A percentile compares a stretch with the other conserved stretches of the same genome.
Evolutionary conservation across 1,140 invertebrate genomes (phyloP).

Genomic region (Cepaea nemoralis): DNA sequence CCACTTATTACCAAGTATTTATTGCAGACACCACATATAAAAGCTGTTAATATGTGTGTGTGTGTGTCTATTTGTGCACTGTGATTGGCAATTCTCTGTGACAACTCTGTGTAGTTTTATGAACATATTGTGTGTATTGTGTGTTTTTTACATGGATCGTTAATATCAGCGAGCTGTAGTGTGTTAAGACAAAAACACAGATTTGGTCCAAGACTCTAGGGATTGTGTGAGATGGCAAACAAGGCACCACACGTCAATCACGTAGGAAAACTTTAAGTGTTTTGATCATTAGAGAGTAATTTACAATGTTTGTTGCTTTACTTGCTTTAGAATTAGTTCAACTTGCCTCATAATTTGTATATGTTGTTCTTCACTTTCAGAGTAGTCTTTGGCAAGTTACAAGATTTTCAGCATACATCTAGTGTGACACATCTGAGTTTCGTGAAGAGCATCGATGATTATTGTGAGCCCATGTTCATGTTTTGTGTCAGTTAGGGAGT

Average conservation of each 20-base stretch:
- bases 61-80: too few relatives aligned
- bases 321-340: too few relatives aligned
- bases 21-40: too few relatives aligned
- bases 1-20: too few relatives aligned
- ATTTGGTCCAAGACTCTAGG: neutral
- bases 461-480: slow-evolving; percentile 19
- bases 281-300: neutral
- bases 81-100: too few relatives aligned
- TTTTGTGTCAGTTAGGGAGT: neutral
- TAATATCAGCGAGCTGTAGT: too few relatives aligned
- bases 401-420: slow-evolving; percentile 94
- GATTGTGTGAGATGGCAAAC: neutral
- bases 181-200: too few relatives aligned
- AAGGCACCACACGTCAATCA: neutral
- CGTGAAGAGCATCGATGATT: slow-evolving; percentile 72
- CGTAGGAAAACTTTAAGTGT: neutral
- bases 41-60: too few relatives aligned
- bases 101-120: too few relatives aligned
- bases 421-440: slow-evolving; percentile 96
- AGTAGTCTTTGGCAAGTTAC: slow-evolving; percentile 89
- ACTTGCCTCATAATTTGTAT: neutral
- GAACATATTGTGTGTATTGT: too few relatives aligned
- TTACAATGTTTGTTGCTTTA: neutral
- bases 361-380: slow-evolving; percentile 75
- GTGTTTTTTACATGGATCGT: too few relatives aligned